Evolutionary conservation across 2,113 vertebrate genomes (phyloP).

Genomic region (Leptobrachium leishanense): DNA sequence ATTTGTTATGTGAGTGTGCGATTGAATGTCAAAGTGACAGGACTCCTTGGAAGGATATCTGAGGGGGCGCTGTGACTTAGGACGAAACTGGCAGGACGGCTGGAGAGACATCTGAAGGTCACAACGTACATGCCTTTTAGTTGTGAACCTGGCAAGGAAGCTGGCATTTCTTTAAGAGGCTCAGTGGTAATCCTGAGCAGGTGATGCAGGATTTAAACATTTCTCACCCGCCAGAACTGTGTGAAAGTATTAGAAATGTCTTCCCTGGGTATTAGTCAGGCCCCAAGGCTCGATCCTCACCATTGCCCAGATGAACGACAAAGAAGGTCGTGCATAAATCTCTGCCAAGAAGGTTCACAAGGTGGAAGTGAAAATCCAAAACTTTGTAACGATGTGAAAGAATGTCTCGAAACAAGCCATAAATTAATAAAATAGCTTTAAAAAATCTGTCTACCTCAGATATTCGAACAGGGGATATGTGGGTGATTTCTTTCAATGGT

Average conservation of each 20-base stretch:
- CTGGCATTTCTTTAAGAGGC: conserved; percentile 41
- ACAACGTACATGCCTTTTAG: conserved; percentile 1
- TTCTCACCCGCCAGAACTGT: conserved; percentile 34
- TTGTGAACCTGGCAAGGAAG: conserved; percentile 17
- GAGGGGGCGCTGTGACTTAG: neutral
- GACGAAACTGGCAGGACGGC: neutral
- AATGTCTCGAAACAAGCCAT: too few relatives aligned
- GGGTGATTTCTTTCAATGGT: too few relatives aligned
- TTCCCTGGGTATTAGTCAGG: neutral
- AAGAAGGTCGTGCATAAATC: too few relatives aligned
- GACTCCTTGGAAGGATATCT: neutral
- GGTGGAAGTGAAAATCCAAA: too few relatives aligned
- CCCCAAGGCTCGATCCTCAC: neutral
- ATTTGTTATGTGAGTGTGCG: neutral
- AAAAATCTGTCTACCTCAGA: too few relatives aligned
- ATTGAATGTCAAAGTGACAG: neutral
- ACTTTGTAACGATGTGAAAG: too few relatives aligned
- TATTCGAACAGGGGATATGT: too few relatives aligned
- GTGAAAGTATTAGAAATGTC: conserved; percentile 13
- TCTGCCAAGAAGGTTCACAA: too few relatives aligned
- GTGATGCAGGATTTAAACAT: conserved; percentile 37
- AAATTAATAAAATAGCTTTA: too few relatives aligned
- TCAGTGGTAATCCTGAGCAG: conserved; percentile 42
- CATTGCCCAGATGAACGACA: neutral
- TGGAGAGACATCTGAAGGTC: conserved; percentile 36